A percentile compares a stretch with the other conserved stretches of the same genome.
Evolutionary conservation across 2,113 vertebrate species (phyloP).

Genomic region (Pygoscelis adeliae): DNA sequence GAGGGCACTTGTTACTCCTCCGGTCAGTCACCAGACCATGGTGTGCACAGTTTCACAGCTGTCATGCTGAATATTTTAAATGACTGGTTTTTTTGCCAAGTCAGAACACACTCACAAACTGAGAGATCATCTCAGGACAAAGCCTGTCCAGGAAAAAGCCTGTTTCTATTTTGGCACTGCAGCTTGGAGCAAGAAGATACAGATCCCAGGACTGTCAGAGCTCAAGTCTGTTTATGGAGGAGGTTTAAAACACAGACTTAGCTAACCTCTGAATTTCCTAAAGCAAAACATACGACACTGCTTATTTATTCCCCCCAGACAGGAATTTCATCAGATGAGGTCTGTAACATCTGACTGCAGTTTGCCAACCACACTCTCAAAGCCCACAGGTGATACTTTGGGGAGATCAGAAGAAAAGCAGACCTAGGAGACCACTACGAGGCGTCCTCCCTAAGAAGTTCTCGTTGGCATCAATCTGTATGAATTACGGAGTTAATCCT

Average conservation of each 20-base stretch:
- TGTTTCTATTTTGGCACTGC: not conserved
- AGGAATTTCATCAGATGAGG: not conserved
- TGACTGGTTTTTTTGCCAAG: not conserved
- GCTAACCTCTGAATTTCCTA: constrained; percentile 10
- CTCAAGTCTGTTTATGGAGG: constrained; percentile 1
- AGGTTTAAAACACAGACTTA: constrained; percentile 9
- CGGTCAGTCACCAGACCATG: not conserved
- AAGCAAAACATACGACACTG: not conserved
- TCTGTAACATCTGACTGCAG: not conserved
- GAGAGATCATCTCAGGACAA: constrained; percentile 11
- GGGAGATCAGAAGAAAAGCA: not conserved
- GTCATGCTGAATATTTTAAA: not conserved
- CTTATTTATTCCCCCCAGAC: not conserved
- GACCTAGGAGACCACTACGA: not conserved
- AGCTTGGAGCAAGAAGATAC: not conserved
- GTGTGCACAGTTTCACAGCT: not conserved
- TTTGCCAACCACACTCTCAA: not conserved
- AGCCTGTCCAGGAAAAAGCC: constrained; percentile 29
- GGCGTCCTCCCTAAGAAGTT: not conserved
- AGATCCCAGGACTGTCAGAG: not conserved
- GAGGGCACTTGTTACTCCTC: not conserved
- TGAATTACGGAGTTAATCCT: not conserved
- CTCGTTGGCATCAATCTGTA: not conserved
- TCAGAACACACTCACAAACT: not conserved
- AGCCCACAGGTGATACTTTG: not conserved